phyloP scores from a whole-genome alignment of 2,888 invertebrate genomes.

The Amphimallon solstitiale region DNA sequence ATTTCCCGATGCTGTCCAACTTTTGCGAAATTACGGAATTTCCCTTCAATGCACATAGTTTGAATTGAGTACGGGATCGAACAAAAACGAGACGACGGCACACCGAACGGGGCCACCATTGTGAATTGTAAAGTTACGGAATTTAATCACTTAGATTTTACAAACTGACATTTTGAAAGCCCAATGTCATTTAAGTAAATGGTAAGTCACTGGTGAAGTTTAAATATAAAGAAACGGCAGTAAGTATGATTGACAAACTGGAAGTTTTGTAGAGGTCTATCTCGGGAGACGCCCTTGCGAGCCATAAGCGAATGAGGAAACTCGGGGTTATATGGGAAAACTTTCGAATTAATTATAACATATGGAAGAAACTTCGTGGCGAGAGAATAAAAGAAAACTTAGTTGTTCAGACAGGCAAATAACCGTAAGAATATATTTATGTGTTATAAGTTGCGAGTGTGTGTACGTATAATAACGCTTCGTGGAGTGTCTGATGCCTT shows the following conservation, averaged over 20 bases:
- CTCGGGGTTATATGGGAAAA: constrained; percentile 4
- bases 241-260: constrained; percentile 28
- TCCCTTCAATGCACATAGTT: too few relatives aligned
- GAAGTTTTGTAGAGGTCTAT: constrained; percentile 2
- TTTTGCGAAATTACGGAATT: too few relatives aligned
- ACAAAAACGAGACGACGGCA: neutral
- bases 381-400: constrained; percentile 13
- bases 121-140: neutral
- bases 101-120: neutral
- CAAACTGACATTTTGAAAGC: constrained; percentile 3
- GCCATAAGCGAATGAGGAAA: neutral
- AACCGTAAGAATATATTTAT: neutral
- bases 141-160: constrained; percentile 22
- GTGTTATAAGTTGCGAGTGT: too few relatives aligned
- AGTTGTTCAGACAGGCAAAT: neutral
- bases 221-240: constrained; percentile 19
- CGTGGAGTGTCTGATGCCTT: too few relatives aligned
- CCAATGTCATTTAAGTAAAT: constrained; percentile 6
- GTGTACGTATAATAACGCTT: too few relatives aligned
- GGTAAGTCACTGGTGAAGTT: neutral
- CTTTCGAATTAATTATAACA: constrained; percentile 28
- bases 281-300: constrained; percentile 1
- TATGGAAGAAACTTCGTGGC: constrained; percentile 21
- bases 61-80: neutral
- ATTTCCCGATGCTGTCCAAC: too few relatives aligned